Base-by-base conservation (phyloP, 1,140 invertebrate genomes). In the Aphelinus atriplicis region DNA sequence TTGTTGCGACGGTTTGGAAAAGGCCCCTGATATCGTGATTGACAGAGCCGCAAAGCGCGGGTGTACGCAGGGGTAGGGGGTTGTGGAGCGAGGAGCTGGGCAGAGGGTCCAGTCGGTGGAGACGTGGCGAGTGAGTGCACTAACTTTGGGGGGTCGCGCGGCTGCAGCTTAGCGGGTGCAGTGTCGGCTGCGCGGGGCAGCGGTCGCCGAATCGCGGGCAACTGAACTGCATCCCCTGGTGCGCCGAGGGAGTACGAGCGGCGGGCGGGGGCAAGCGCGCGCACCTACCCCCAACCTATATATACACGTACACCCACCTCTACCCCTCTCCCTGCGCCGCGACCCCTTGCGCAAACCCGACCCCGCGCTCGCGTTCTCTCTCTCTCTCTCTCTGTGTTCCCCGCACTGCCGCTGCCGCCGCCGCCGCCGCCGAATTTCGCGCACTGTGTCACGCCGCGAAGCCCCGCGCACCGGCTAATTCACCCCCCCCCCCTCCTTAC, bases 171-270 rank as follows among this genome's bases (percentile, higher is more conserved):
- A 26, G 26, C 26, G 26, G 51, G 51, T 53, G 51, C 42, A 45
- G 42, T 60, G 73, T 61, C 74, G 62, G 69, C 48, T 4, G 4
- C 4, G 4, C 43, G 55, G 75, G 78, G 80, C 80, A 84, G 81
- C 83, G 82, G 82, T 83, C 85, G 86, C 82, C 84, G 84, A 87
- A 87, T 87, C 86, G 86, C 86, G 86, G 83, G 82, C 86, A 86
- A 88, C 86, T 88, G 86, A 87, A 81, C 80, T 10, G 5, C 10
- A 55, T 7, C 5, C 5, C 5, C 5, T 63, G 51, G 10, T 50
- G 7, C 64, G n/a, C 10, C 45, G 10, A 50, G 7, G 42, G 6
- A n/a, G 64, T 9, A n/a, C 45, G 50, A 3, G 64, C 50, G 26
- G 75, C 79, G 77, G 78, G 56, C 76, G 74, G 71, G 61, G 63